Conservation (phyloP, 1,140 invertebrate genomes). For the Drosophila truncata region DNA sequence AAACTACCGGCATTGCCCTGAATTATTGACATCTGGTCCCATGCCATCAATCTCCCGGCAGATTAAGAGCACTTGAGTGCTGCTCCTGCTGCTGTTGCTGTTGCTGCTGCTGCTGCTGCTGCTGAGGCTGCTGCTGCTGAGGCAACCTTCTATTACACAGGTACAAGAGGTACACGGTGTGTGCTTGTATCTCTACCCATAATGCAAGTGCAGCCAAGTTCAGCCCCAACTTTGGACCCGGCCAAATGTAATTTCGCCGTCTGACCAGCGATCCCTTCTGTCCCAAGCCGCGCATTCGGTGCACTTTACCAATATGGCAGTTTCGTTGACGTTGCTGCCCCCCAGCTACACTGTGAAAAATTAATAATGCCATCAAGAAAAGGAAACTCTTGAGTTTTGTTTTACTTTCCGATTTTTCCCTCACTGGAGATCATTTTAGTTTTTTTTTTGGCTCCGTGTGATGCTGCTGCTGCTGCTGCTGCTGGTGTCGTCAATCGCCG, state of each 20-base stretch:
- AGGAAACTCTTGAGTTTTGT: too few species aligned
- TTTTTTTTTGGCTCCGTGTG: slow-evolving; percentile 6
- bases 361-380: too few species aligned
- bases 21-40: slow-evolving; percentile 78
- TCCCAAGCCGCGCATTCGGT: slow-evolving; percentile 52
- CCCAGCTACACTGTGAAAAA: background rate
- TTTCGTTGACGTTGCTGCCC: slow-evolving; percentile 22
- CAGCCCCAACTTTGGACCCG: slow-evolving; percentile 37
- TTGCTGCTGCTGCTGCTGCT: slow-evolving; percentile 19
- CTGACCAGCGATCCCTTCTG: slow-evolving; percentile 76
- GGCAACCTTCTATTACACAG: slow-evolving; percentile 50
- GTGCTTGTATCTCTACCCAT: slow-evolving; percentile 13
- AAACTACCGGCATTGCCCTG: slow-evolving; percentile 67
- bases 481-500: slow-evolving; percentile 65
- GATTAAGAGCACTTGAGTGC: slow-evolving; percentile 67
- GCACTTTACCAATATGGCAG: slow-evolving; percentile 59
- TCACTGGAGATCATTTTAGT: background rate
- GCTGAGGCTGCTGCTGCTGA: slow-evolving; percentile 21
- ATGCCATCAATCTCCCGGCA: slow-evolving; percentile 69
- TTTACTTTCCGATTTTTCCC: background rate
- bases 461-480: slow-evolving; percentile 14
- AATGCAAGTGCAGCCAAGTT: slow-evolving; percentile 35
- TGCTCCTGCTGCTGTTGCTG: slow-evolving; percentile 31
- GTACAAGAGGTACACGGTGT: slow-evolving; percentile 31
- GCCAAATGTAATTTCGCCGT: slow-evolving; percentile 76